phyloP scores from a whole-genome alignment of 1,140 invertebrate species.

The Alviniconcha marisindica region DNA sequence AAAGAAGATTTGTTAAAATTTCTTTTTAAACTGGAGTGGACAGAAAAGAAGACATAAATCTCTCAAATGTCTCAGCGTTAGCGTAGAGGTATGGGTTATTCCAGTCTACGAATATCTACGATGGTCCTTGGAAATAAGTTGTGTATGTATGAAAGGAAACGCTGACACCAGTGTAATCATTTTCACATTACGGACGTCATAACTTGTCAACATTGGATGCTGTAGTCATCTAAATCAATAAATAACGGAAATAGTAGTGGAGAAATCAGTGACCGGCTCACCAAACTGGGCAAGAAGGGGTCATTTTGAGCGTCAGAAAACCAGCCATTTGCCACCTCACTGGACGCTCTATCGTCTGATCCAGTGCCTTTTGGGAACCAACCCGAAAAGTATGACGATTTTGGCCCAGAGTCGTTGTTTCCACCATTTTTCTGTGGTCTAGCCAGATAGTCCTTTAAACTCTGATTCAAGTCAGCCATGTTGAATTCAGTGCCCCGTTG shows the following conservation, averaged over 20 bases:
- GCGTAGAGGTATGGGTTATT: no score
- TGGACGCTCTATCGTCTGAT: conserved; percentile 46
- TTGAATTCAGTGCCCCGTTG: conserved; percentile 40
- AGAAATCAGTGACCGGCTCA: conserved; percentile 41
- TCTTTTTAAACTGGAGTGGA: no score
- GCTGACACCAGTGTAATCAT: no score
- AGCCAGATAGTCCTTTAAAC: conserved; percentile 62
- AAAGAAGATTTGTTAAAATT: no score
- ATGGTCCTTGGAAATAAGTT: no score
- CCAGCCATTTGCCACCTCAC: conserved; percentile 67
- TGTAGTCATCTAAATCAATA: background rate
- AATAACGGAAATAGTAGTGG: background rate
- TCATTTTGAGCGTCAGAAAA: conserved; percentile 71
- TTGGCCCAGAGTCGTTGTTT: conserved; percentile 34
- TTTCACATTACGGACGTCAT: no score
- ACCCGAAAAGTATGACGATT: conserved; percentile 48
- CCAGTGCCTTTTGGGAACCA: conserved; percentile 55
- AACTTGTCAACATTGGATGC: no score
- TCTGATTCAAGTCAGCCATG: conserved; percentile 61
- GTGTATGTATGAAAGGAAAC: no score
- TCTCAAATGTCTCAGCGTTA: no score
- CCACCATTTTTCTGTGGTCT: conserved; percentile 45
- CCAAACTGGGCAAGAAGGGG: conserved; percentile 68
- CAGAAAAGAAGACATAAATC: no score
- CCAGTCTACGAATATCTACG: no score